phyloP scores from a whole-genome alignment of 2,113 vertebrate species.

The Pomatorhinus ruficollis region DNA sequence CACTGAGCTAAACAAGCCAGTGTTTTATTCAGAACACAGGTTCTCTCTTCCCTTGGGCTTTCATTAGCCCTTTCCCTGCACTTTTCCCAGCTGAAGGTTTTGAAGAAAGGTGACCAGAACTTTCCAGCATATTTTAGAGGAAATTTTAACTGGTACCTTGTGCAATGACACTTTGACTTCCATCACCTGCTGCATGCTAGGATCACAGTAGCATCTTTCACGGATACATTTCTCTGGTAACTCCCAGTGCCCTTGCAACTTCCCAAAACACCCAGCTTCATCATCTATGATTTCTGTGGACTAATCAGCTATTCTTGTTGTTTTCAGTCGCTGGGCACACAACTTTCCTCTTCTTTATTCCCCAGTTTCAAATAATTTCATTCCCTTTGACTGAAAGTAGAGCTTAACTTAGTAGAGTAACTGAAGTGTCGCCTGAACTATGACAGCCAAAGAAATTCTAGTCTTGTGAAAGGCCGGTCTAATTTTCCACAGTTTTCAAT shows the following conservation, averaged over 20 bases:
- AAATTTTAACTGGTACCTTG: background rate
- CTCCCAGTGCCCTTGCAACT: background rate
- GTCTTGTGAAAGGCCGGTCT: background rate
- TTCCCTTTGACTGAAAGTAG: background rate
- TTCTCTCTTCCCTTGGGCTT: background rate
- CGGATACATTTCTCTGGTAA: background rate
- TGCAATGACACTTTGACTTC: background rate
- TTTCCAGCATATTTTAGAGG: background rate
- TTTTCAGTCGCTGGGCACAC: background rate
- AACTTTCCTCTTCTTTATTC: background rate
- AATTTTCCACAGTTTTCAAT: background rate
- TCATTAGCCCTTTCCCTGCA: background rate
- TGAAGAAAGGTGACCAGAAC: background rate
- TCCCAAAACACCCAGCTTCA: background rate
- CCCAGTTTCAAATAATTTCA: fast-evolving
- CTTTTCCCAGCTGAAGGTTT: background rate
- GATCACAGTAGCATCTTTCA: background rate
- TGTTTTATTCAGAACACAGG: background rate
- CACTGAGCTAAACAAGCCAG: background rate
- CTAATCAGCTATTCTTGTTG: fast-evolving
- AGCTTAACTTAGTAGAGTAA: background rate
- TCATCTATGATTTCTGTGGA: background rate
- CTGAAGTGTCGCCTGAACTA: background rate
- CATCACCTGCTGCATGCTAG: background rate
- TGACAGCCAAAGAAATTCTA: background rate